Evolutionary conservation across 37 sponge, comb jelly and placozoan species (phyloP), one percentile per base, ranked within the genome.

Genomic region (Chondrosia reniformis): DNA sequence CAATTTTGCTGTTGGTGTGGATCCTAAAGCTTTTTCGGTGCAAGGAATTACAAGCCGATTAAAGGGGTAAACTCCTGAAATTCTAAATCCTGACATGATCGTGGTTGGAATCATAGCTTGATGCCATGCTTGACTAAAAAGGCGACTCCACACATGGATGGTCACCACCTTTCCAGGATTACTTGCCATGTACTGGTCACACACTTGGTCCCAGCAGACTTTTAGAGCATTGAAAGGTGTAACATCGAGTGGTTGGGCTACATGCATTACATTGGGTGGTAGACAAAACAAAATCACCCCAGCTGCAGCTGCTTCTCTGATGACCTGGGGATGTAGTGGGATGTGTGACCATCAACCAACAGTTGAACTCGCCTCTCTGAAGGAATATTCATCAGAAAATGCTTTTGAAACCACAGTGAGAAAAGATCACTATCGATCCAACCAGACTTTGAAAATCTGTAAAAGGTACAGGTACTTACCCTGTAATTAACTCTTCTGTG

Each of bases 81-180:
- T 38, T 69, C 32, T 69, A 13, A 43, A 69, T 8, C 45, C 45
- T 44, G 43, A 43, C 40, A 44, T 40, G n/a, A 59, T 13, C 28
- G 61, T 59, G 7, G 9, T 30, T 30, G 61, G 61, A 7, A 59
- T 13, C 61, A 59, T 59, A 59, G n/a, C 22, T 13, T 59, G n/a
- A 6, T 59, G n/a, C 61, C 61, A 49, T 49, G 52, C 52, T 49
- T 59, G 30, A 6, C n/a, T 25, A 13, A 59, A 59, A 59, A 59
- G 61, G 22, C 30, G 28, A 5, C 30, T 30, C n/a, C n/a, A 59
- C n/a, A 30, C 30, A 12, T 34, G 5, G 25, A 31, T 8, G 33
- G 62, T 77, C 4, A 77, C 62, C 4, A 77, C 34, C 36, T 58
- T 77, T 4, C 77, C 77, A 4, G 62, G 77, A 32, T 77, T 55